A percentile compares a stretch with the other conserved stretches of the same genome.
Evolutionary conservation across 1,140 invertebrate genomes (phyloP).

Genomic region (Eriosoma lanigerum): DNA sequence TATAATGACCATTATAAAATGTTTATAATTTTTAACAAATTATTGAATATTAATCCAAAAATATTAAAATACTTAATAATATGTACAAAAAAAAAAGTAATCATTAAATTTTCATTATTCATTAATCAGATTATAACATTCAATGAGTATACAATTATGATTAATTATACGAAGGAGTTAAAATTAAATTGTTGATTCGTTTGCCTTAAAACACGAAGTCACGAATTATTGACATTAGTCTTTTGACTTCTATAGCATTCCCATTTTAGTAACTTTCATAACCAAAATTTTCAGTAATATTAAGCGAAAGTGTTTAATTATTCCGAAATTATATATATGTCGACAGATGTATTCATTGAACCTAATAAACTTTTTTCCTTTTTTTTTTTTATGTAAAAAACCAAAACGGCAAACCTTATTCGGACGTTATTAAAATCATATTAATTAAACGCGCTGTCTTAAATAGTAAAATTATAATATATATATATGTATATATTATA

Average conservation of each 20-base stretch:
- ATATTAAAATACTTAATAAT: not conserved
- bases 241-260: not conserved
- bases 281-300: not conserved
- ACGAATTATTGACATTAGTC: slow-evolving; percentile 32
- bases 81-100: too few relatives aligned
- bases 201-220: slow-evolving; percentile 14
- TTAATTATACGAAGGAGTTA: not conserved
- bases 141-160: slow-evolving; percentile 33
- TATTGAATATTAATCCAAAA: not conserved
- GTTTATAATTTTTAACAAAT: too few relatives aligned
- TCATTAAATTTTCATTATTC: too few relatives aligned
- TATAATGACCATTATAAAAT: too few relatives aligned
- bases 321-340: not conserved
- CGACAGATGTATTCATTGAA: not conserved
- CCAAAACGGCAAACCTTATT: too few relatives aligned
- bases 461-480: too few relatives aligned
- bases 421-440: too few relatives aligned
- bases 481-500: too few relatives aligned
- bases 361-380: not conserved
- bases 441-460: too few relatives aligned
- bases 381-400: not conserved
- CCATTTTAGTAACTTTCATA: slow-evolving; percentile 29
- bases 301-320: slow-evolving; percentile 17
- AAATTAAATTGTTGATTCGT: slow-evolving; percentile 19
- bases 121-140: too few relatives aligned